These are phyloP conservation scores for Hypomesus transpacificus DNA, from an alignment of 2,113 vertebrate genomes.

Conservation along the genomic window DNA sequence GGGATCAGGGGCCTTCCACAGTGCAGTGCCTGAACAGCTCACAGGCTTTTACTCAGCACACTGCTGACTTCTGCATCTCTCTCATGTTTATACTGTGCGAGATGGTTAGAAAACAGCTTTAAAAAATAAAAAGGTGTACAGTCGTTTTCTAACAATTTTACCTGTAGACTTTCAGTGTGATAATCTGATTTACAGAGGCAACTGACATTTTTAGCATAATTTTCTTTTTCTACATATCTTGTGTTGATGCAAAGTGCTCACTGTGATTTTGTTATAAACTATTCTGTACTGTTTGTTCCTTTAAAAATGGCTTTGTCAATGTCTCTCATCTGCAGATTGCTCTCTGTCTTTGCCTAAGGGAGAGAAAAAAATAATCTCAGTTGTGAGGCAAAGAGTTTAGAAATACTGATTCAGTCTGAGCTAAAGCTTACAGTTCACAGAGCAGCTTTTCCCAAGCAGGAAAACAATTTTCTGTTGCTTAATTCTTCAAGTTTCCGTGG, in stretches of 20 bases:
- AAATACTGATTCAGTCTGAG: background rate
- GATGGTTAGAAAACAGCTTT: too few relatives aligned
- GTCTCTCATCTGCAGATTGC: background rate
- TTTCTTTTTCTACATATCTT: background rate
- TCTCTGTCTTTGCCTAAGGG: background rate
- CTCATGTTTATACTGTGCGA: too few relatives aligned
- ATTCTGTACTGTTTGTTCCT: background rate
- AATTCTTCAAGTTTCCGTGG: background rate
- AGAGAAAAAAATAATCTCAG: background rate
- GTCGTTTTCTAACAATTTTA: background rate
- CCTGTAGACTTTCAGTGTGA: background rate
- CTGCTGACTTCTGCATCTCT: too few relatives aligned
- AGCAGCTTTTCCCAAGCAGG: background rate
- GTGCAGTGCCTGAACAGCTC: background rate
- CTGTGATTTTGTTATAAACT: background rate
- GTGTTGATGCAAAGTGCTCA: background rate
- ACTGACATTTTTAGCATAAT: background rate
- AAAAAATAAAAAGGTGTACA: too few relatives aligned
- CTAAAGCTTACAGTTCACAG: conserved; percentile 4
- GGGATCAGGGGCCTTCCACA: conserved; percentile 5
- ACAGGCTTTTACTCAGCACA: conserved; percentile 5
- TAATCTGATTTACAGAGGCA: too few relatives aligned
- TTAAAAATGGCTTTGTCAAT: background rate
- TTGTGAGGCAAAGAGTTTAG: background rate
- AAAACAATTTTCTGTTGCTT: too few relatives aligned